phyloP scores from a whole-genome alignment of 2,888 invertebrate species.

The Hipparchia sbordonii region DNA sequence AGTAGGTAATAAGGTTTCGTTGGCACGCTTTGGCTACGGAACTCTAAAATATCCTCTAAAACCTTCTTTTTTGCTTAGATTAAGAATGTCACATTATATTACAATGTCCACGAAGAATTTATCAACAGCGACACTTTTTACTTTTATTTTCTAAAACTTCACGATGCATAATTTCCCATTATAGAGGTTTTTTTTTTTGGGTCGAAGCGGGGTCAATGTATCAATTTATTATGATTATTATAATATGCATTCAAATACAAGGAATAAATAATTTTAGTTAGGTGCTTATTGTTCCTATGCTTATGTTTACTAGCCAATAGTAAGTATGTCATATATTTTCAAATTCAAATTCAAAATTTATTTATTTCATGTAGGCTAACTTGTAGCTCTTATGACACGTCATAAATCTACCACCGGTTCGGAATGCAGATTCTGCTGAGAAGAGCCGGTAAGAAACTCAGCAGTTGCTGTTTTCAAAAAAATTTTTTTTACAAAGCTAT shows the following conservation, averaged over 20 bases:
- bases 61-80: constrained; percentile 1
- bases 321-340: no score
- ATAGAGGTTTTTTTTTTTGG: background rate
- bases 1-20: no score
- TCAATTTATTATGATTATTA: background rate
- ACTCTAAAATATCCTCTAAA: background rate
- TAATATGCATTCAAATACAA: background rate
- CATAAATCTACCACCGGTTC: no score
- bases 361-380: no score
- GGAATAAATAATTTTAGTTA: background rate
- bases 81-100: background rate
- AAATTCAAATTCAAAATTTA: no score
- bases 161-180: background rate
- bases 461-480: no score
- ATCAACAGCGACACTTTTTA: background rate
- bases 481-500: no score
- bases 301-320: no score
- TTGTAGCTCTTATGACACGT: no score
- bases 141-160: background rate
- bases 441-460: no score
- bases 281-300: background rate
- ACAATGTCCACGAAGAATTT: background rate
- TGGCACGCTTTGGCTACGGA: no score
- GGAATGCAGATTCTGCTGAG: no score
- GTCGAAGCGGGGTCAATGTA: background rate